Evolutionary conservation across 2,888 invertebrate species (phyloP).

Genomic region (Nowickia ferox): DNA sequence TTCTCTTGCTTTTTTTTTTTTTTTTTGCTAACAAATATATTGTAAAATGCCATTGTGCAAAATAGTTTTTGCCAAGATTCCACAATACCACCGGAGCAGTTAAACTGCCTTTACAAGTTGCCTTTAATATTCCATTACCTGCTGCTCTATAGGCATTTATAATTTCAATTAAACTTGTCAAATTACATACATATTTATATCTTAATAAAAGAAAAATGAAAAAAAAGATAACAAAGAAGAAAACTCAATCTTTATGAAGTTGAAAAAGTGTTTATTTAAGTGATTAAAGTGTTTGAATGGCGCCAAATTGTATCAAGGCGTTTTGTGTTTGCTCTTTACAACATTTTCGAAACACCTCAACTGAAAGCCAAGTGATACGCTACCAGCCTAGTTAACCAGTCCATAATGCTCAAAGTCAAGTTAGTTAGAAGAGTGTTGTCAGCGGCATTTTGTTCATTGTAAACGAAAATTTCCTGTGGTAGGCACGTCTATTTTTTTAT

Average conservation of each 20-base stretch:
- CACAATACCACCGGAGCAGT: neutral
- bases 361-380: constrained; percentile 6
- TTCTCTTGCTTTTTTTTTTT: too few species aligned
- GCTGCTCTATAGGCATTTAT: neutral
- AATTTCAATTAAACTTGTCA: constrained; percentile 48
- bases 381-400: neutral
- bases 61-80: too few species aligned
- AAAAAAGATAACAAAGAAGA: neutral
- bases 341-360: constrained; percentile 27
- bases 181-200: constrained; percentile 51
- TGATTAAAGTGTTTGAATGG: constrained; percentile 64
- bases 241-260: constrained; percentile 58
- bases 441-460: constrained; percentile 24
- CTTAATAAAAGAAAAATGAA: constrained; percentile 13
- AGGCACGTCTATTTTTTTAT: neutral
- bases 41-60: too few species aligned
- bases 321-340: constrained; percentile 15
- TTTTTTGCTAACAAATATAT: too few species aligned
- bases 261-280: constrained; percentile 69
- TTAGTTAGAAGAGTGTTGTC: neutral
- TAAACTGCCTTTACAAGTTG: neutral
- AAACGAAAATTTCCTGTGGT: constrained; percentile 52
- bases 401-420: neutral
- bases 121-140: neutral
- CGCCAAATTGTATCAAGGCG: constrained; percentile 65